phyloP scores from a whole-genome alignment of 35 echinoderm and acorn worm genomes.

The Apostichopus parvimensis region DNA sequence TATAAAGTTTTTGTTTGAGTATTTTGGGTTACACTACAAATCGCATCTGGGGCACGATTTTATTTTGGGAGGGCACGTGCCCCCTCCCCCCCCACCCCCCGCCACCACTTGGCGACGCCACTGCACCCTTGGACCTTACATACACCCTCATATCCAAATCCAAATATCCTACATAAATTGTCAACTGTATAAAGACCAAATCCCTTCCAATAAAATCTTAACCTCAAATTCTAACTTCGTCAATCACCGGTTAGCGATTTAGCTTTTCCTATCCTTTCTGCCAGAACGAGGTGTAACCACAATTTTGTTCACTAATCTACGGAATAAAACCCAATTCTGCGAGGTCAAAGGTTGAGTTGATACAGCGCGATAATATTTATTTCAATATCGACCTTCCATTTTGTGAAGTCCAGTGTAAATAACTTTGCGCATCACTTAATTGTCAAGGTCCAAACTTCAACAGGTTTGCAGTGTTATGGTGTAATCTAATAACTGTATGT shows the following conservation, averaged over 20 bases:
- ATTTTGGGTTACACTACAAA: too few species aligned
- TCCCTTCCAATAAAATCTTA: background rate
- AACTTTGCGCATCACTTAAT: background rate
- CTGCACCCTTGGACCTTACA: background rate
- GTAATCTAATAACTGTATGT: background rate
- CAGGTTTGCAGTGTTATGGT: background rate
- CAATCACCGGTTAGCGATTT: background rate
- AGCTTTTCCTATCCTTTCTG: background rate
- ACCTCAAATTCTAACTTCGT: background rate
- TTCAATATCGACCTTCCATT: background rate
- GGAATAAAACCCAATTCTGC: background rate
- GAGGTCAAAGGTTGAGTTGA: background rate
- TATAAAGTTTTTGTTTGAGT: too few species aligned
- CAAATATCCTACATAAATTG: too few species aligned
- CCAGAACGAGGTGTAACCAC: background rate
- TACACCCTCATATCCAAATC: background rate
- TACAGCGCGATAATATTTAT: background rate
- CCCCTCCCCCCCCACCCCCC: too few species aligned
- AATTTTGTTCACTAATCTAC: background rate
- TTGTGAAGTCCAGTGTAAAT: background rate
- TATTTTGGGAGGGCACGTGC: too few species aligned
- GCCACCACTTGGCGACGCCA: background rate
- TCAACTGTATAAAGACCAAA: background rate
- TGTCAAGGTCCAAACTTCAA: background rate
- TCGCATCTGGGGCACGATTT: too few species aligned